These are phyloP conservation scores for Mohoua ochrocephala DNA, from an alignment of 2,113 vertebrate genomes.

Conservation along the genomic window DNA sequence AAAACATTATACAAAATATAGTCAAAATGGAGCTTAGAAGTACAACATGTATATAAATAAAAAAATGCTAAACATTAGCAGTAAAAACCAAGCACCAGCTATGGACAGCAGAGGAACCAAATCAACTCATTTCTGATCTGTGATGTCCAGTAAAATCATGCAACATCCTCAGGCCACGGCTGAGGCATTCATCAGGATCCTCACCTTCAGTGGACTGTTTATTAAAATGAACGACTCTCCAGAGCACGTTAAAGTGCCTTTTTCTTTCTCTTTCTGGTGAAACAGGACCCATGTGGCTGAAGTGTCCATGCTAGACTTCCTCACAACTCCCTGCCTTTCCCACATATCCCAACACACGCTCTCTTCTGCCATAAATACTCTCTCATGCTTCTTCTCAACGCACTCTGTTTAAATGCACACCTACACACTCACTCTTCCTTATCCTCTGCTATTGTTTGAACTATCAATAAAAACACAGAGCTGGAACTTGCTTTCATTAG, in stretches of 20 bases:
- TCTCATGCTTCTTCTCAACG: not conserved
- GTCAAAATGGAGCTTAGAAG: not conserved
- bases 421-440: not conserved
- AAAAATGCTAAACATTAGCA: not conserved
- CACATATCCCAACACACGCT: rapidly evolving
- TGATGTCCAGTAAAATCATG: rapidly evolving
- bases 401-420: not conserved
- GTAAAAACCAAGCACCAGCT: not conserved
- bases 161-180: not conserved
- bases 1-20: not conserved
- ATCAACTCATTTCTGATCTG: not conserved
- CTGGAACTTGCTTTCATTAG: not conserved
- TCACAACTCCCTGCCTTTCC: not conserved
- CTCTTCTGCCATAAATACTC: not conserved
- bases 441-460: not conserved
- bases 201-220: not conserved
- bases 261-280: not conserved
- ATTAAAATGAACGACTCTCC: not conserved
- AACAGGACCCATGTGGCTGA: not conserved
- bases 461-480: not conserved
- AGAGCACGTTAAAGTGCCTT: not conserved
- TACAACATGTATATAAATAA: not conserved
- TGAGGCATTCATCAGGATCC: not conserved
- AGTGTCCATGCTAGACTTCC: not conserved
- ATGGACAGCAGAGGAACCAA: not conserved